Evolutionary conservation across 1,140 invertebrate species (phyloP).

Genomic region (Drosophila lacteicornis): DNA sequence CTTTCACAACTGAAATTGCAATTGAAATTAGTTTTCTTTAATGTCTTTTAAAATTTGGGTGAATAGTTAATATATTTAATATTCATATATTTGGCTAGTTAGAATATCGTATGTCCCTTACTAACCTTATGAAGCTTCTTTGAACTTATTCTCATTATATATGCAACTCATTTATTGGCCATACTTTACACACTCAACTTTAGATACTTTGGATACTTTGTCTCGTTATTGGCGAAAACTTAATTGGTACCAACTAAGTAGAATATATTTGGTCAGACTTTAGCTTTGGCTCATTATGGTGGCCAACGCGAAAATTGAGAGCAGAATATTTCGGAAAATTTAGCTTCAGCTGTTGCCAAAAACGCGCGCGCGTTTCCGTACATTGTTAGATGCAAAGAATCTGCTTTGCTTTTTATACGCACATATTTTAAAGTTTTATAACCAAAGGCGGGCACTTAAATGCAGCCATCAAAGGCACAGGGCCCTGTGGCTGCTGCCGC

Average conservation of each 20-base stretch:
- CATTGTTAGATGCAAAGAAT: conserved; percentile 76
- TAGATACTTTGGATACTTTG: conserved; percentile 38
- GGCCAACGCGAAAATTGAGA: conserved; percentile 14
- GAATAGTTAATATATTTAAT: not conserved
- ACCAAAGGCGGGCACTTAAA: conserved; percentile 45
- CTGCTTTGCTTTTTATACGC: conserved; percentile 45
- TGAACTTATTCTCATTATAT: too few species aligned
- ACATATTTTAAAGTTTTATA: conserved; percentile 62
- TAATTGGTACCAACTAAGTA: conserved; percentile 61
- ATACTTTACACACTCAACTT: conserved; percentile 1
- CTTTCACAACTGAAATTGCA: too few species aligned
- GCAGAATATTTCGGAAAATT: conserved; percentile 47
- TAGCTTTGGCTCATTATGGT: conserved; percentile 55
- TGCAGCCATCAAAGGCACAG: conserved; percentile 50
- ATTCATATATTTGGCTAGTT: not conserved
- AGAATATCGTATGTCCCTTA: fast-evolving
- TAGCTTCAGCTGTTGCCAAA: conserved; percentile 61
- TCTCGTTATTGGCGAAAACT: conserved; percentile 45
- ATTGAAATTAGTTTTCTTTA: too few species aligned
- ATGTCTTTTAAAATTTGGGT: too few species aligned
- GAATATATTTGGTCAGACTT: conserved; percentile 34
- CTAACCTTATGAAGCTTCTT: too few species aligned
- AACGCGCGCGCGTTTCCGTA: conserved; percentile 31
- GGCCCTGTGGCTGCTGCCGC: conserved; percentile 11
- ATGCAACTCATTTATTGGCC: not conserved